Base-by-base conservation (phyloP, 2,888 invertebrate genomes). In the Apamea crenata region DNA sequence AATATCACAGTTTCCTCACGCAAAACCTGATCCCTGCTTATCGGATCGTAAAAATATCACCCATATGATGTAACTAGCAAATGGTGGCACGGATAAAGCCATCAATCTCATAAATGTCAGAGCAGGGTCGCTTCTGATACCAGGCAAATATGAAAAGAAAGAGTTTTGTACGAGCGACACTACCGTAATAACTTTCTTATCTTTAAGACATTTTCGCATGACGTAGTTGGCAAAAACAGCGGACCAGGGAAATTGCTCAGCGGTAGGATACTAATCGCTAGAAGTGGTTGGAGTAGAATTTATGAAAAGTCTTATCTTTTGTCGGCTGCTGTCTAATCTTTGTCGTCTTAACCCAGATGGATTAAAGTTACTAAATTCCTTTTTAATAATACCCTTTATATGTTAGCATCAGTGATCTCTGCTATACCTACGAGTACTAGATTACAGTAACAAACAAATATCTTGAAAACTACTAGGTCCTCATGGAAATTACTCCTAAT, bases 21-120 rank as follows among this genome's bases (percentile, higher is more conserved):
- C 32, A 56, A 63, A 81, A 70, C 56, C 18, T 47, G 59, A 36
- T 66, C n/a, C 25, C 25, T 68, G 70, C 40, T 61, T 71, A 77
- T 72, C 74, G 25, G 70, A 25, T 59, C 50, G 56, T 63, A 77
- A 77, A 81, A 74, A 65, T 74, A 67, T 73, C 44, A 53, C 40
- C 29, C 40, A 40, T 71, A 29, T 59, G 59, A 29, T 56, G 29
- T 59, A 59, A 36, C 71, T 80, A 74, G 59, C 40, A 73, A 83
- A 84, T 29, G 36, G 65, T 56, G 32, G 63, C 53, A 77, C 47
- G 61, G 78, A 86, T 80, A 78, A 66, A 81, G 71, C 82, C 66
- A 85, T 86, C 87, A 82, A 87, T 86, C 87, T 80, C 66, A 70
- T 85, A 87, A 85, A 80, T 78, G 85, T 80, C 74, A 70, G 81